A percentile compares a stretch with the other conserved stretches of the same genome.
Conservation (phyloP, 2,113 vertebrate genomes). For the Catharus bicknelli region DNA sequence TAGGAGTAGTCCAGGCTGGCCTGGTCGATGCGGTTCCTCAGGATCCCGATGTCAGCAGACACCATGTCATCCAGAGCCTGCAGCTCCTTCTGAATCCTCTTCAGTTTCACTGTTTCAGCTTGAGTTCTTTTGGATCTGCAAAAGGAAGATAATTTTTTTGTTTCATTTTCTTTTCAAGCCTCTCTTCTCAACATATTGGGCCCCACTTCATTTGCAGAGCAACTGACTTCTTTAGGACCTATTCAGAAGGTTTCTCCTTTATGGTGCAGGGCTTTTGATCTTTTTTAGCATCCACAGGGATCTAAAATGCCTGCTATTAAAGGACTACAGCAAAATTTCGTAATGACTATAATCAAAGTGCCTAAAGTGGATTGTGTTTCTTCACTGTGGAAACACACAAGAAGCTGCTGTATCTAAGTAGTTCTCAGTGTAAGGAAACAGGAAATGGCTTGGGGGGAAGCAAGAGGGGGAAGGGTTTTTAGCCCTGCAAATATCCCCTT, state of each 20-base stretch:
- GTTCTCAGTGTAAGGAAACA: constrained; percentile 50
- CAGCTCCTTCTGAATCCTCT: constrained; percentile 91
- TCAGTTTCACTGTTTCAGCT: constrained; percentile 90
- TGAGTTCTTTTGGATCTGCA: constrained; percentile 92
- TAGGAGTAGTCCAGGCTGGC: constrained; percentile 88
- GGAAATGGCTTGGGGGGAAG: constrained; percentile 45
- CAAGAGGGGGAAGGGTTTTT: background rate
- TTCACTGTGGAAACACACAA: constrained; percentile 57
- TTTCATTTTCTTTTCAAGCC: background rate
- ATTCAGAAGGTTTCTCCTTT: background rate
- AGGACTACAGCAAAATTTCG: constrained; percentile 23
- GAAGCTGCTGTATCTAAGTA: constrained; percentile 56
- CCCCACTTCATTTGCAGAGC: background rate
- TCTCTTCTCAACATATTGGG: background rate
- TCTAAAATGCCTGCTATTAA: constrained; percentile 56
- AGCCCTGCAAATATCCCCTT: constrained; percentile 54
- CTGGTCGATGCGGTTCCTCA: constrained; percentile 89
- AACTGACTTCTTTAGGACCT: background rate
- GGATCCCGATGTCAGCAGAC: constrained; percentile 90
- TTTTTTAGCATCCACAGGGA: constrained; percentile 41
- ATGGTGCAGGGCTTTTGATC: constrained; percentile 21
- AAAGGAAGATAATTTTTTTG: background rate
- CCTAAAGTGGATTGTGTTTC: constrained; percentile 61
- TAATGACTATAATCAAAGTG: constrained; percentile 61
- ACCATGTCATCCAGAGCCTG: constrained; percentile 94